Base-by-base conservation (phyloP, 2,888 invertebrate genomes). In the Hylaea fasciaria region DNA sequence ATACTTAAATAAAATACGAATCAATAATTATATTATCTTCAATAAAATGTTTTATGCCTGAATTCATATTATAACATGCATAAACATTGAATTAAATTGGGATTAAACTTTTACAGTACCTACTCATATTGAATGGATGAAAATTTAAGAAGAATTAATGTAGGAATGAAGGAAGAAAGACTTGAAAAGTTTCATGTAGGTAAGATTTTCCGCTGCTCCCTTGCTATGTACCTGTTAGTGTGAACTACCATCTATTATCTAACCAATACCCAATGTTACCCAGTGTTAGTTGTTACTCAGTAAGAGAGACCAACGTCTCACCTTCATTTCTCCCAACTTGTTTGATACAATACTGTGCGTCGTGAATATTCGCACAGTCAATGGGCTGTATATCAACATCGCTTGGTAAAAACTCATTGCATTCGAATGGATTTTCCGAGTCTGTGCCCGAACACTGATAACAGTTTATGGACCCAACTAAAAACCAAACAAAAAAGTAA, bases 321-420 rank as follows among this genome's bases (percentile, higher is more conserved):
- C 97, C 97, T 96, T 97, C 97, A 77, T 94, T 97, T 80, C 98
- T 94, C 68, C 98, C 98, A 62, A 97, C 96, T 78, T 97, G 97
- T 93, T 99, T 99, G 72, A 99, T 94, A 87, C 99, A 99, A 86
- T 95, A 98, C 77, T 95, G 94, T 13, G 98, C 98, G 69, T 94
- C 95, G 82, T 96, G 97, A 62, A 98, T 96, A 61, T 93, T 91
- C 68, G 95, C 94, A 87, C 98, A 98, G 74, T 95, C 93, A 71
- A 93, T 93, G 53, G 95, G 95, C 76, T 89, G 79, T 71, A 97
- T 93, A 78, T 95, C 94, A 74, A 93, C 93, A 81, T 94, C 94
- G 72, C 91, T 93, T 60, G 94, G 93, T 79, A 97, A 92, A 93
- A 94, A 95, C 82, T 97, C 96, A 82, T 96, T 95, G 87, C 98